Evolutionary conservation across 1,140 invertebrate species (phyloP).

Genomic region (Drosophila hydei): DNA sequence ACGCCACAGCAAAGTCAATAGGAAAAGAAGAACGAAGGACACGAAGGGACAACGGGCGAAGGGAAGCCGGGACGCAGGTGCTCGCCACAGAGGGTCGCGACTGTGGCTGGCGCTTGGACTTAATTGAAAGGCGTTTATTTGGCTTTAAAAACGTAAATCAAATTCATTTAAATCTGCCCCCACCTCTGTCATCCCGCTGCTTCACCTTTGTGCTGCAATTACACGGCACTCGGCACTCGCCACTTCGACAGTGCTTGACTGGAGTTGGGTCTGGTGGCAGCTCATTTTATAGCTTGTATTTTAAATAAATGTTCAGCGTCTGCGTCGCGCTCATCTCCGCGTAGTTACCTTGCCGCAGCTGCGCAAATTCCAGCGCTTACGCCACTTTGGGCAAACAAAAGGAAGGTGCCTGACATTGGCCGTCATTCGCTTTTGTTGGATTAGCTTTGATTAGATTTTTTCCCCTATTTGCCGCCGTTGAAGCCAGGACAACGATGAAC

Average conservation of each 20-base stretch:
- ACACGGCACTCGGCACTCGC: slow-evolving; percentile 76
- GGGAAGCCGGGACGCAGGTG: slow-evolving; percentile 32
- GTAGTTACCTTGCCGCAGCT: slow-evolving; percentile 42
- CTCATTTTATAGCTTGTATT: slow-evolving; percentile 82
- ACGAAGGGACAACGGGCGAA: background rate
- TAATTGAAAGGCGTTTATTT: slow-evolving; percentile 83
- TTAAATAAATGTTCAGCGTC: slow-evolving; percentile 70
- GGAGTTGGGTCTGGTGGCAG: slow-evolving; percentile 28
- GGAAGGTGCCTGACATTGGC: slow-evolving; percentile 67
- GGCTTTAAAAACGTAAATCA: slow-evolving; percentile 83
- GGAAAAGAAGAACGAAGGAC: slow-evolving; percentile 21
- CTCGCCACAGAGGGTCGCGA: slow-evolving; percentile 31
- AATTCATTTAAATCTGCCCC: slow-evolving; percentile 77
- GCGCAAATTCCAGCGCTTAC: slow-evolving; percentile 76
- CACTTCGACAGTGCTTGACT: slow-evolving; percentile 37
- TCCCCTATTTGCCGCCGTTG: slow-evolving; percentile 58
- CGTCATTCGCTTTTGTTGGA: slow-evolving; percentile 79
- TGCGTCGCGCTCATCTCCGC: slow-evolving; percentile 24
- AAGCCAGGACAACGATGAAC: slow-evolving; percentile 25
- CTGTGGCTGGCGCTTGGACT: slow-evolving; percentile 55
- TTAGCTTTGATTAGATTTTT: slow-evolving; percentile 83
- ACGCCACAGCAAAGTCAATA: slow-evolving; percentile 77
- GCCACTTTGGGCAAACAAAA: slow-evolving; percentile 77
- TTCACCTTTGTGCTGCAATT: slow-evolving; percentile 74
- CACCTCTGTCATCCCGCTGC: slow-evolving; percentile 15